Percentiles rank a stretch among this genome's conserved stretches.
phyloP scores from a whole-genome alignment of 2,888 invertebrate genomes.

The Hypselothyrea guttata region DNA sequence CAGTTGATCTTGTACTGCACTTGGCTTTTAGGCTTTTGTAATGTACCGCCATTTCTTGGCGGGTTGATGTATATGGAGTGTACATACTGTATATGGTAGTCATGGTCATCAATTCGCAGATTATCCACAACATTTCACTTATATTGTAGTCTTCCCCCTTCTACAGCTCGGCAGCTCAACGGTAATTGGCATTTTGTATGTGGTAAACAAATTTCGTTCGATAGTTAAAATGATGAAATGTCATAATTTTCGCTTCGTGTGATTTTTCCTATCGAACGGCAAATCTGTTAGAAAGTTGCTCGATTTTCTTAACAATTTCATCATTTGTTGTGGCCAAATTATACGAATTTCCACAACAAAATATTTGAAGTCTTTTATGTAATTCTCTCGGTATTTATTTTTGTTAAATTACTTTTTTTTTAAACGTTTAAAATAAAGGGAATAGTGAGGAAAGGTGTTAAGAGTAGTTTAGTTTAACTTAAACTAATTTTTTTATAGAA shows the following conservation, averaged over 20 bases:
- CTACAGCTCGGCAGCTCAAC: background rate
- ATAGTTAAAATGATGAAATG: conserved; percentile 66
- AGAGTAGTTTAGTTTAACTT: too few species aligned
- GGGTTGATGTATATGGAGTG: background rate
- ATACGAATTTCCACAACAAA: background rate
- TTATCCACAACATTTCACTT: conserved; percentile 70
- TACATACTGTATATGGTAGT: conserved; percentile 37
- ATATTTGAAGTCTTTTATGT: background rate
- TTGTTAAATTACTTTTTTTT: background rate
- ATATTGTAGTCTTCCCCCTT: conserved; percentile 8
- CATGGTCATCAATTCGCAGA: conserved; percentile 71
- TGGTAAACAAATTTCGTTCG: conserved; percentile 63
- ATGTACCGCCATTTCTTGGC: conserved; percentile 21
- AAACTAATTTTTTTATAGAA: too few species aligned
- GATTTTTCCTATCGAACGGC: conserved; percentile 23
- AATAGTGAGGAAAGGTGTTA: too few species aligned
- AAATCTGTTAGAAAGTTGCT: conserved; percentile 60
- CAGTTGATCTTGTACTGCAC: conserved; percentile 32
- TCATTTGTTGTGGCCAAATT: background rate
- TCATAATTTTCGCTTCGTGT: conserved; percentile 61
- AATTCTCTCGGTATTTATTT: background rate
- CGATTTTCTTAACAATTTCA: conserved; percentile 32
- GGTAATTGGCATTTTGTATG: conserved; percentile 67
- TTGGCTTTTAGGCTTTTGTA: conserved; percentile 34
- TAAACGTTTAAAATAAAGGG: background rate